Percentiles rank a stretch among this genome's conserved stretches.
Evolutionary conservation across 2,888 invertebrate genomes (phyloP).

Genomic region (Apantesis nais): DNA sequence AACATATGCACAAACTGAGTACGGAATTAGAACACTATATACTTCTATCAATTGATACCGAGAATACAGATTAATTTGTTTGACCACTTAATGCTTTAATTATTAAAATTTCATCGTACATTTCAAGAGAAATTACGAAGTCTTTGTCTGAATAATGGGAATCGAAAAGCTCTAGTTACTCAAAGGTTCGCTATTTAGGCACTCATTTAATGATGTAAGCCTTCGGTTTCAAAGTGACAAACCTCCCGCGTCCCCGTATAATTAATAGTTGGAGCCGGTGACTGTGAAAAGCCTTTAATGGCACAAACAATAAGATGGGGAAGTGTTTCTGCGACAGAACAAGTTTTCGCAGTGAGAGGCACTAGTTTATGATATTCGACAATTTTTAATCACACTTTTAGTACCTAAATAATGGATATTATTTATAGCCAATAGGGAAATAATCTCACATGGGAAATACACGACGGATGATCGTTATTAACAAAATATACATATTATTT

Average conservation of each 20-base stretch:
- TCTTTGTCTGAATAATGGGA: background rate
- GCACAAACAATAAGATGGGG: background rate
- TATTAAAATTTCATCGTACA: background rate
- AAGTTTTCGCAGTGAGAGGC: background rate
- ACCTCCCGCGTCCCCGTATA: conserved; percentile 24
- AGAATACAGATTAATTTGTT: background rate
- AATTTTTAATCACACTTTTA: background rate
- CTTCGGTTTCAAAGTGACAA: conserved; percentile 29
- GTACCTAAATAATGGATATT: background rate
- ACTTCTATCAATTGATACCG: background rate
- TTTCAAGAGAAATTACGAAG: background rate
- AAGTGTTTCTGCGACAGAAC: background rate
- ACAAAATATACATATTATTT: too few species aligned
- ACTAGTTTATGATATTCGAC: background rate
- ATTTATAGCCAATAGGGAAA: background rate
- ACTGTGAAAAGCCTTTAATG: background rate
- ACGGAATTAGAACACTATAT: background rate
- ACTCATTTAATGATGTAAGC: conserved; percentile 8
- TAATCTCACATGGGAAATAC: background rate
- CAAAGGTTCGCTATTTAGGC: conserved; percentile 4
- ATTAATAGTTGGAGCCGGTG: conserved; percentile 11
- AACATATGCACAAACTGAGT: background rate
- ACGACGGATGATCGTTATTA: background rate
- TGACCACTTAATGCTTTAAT: background rate
- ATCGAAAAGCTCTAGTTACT: conserved; percentile 10